Evolutionary conservation across 2,888 invertebrate genomes (phyloP).

Genomic region (Platynereis dumerilii): DNA sequence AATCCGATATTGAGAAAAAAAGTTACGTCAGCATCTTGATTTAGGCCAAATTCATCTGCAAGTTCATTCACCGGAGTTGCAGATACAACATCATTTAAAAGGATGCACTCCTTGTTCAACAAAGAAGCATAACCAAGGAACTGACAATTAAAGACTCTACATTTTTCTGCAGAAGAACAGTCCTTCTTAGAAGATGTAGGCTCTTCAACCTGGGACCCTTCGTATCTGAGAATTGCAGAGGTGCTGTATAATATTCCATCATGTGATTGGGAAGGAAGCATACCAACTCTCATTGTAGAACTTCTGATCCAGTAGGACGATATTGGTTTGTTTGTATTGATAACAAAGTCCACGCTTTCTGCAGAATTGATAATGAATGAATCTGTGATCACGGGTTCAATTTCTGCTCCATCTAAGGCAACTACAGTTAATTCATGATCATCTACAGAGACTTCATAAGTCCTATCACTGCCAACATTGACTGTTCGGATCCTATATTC

Average conservation of each 20-base stretch:
- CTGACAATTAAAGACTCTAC: constrained; percentile 13
- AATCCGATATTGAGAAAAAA: constrained; percentile 12
- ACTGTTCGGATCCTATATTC: constrained; percentile 44
- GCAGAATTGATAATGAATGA: constrained; percentile 45
- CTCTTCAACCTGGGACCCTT: neutral
- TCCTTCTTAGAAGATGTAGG: neutral
- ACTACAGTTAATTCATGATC: constrained; percentile 41
- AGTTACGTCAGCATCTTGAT: neutral
- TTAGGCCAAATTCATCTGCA: neutral
- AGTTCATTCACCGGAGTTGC: neutral
- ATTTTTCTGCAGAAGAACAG: neutral
- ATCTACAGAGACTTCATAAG: constrained; percentile 45
- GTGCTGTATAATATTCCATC: constrained; percentile 8
- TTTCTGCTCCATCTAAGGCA: constrained; percentile 44
- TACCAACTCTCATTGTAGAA: constrained; percentile 4
- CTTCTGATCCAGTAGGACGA: constrained; percentile 48
- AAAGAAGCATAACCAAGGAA: neutral
- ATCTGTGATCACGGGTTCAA: constrained; percentile 41
- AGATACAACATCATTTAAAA: neutral
- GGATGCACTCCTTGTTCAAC: constrained; percentile 2
- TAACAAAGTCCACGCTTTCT: constrained; percentile 47
- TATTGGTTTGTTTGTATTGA: constrained; percentile 38
- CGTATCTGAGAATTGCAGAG: constrained; percentile 16
- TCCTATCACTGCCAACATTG: constrained; percentile 38
- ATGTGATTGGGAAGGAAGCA: neutral